phyloP scores from a whole-genome alignment of 2,797 vertebrate species.

The Peromyscus aztecus region DNA sequence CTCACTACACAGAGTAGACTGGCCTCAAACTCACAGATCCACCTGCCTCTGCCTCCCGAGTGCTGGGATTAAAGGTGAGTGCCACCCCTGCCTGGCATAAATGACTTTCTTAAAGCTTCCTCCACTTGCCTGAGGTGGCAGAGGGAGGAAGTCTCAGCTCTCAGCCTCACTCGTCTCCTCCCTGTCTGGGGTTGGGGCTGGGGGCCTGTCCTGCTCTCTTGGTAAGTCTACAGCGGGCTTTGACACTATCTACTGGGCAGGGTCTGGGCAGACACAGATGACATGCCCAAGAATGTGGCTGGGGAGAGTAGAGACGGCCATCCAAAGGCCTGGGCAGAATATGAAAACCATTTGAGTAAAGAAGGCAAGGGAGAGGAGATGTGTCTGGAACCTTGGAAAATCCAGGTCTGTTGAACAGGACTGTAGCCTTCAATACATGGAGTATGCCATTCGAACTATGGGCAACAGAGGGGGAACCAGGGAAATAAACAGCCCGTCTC shows the following conservation, averaged over 20 bases:
- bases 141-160: background rate
- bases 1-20: background rate
- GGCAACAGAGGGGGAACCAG: background rate
- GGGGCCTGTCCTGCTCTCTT: background rate
- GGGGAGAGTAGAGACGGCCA: background rate
- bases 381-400: background rate
- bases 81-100: background rate
- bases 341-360: background rate
- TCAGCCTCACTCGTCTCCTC: background rate
- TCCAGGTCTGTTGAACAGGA: background rate
- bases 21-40: background rate
- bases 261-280: background rate
- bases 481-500: background rate
- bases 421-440: background rate
- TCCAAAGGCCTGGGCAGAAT: background rate
- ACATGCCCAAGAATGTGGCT: background rate
- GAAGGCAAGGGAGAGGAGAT: background rate
- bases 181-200: background rate
- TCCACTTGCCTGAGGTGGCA: background rate
- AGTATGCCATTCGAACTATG: background rate
- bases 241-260: background rate
- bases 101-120: slow-evolving; percentile 15
- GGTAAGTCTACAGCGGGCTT: background rate
- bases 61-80: background rate
- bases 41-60: background rate